Evolutionary conservation across 2,888 invertebrate genomes (phyloP), one percentile per base, ranked within the genome.

Genomic region (Linhomoeus sp.): DNA sequence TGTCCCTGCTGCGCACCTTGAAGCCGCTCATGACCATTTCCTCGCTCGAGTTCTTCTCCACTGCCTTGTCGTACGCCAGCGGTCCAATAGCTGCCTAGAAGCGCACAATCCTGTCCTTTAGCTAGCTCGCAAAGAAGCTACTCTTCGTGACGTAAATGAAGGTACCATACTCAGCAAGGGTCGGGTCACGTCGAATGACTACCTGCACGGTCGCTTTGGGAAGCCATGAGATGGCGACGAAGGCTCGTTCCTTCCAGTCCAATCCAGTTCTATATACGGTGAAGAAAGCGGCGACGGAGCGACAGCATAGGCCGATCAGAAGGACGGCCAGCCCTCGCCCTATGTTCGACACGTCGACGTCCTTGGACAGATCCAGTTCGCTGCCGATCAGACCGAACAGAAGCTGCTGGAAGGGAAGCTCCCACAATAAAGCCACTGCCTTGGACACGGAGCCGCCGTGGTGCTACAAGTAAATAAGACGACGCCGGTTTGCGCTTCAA

Each of bases 151-250:
- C n/a, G n/a, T n/a, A n/a, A n/a, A n/a, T n/a, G n/a, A n/a, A n/a
- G n/a, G n/a, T n/a, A n/a, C n/a, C n/a, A n/a, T n/a, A n/a, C n/a
- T n/a, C n/a, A n/a, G n/a, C n/a, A n/a, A n/a, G n/a, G n/a, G n/a
- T n/a, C n/a, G n/a, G n/a, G n/a, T n/a, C n/a, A n/a, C n/a, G n/a
- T n/a, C n/a, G n/a, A n/a, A n/a, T n/a, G n/a, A n/a, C n/a, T n/a
- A 50, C 80, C 74, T 86, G 90, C 0, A 92, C 90, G n/a, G 92
- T 90, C 7, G 90, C 92, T 69, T 94, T 94, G 1, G 90, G 83
- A 77, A 90, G 80, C 80, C 86, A 87, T 0, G 88, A 77, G 5
- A 92, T 67, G 0, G 86, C 78, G 19, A 88, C 80, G 66, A 92
- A 94, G 52, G 87, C 72, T 59, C 83, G 84, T 65, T 94, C 92